Conservation (phyloP, 2,888 invertebrate species). For the Corythucha ciliata region DNA sequence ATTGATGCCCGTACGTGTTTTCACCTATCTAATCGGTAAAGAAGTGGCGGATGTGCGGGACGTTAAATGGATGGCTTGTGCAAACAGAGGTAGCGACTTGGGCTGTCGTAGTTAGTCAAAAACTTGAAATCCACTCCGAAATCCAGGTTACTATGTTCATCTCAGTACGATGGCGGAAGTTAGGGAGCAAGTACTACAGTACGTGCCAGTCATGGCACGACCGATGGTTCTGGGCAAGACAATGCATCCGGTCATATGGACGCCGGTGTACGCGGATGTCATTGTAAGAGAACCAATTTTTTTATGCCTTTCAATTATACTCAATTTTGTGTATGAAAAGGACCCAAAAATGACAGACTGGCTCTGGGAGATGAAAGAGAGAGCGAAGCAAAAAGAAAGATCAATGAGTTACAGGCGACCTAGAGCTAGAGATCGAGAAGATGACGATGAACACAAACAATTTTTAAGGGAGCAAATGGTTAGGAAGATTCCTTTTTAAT, state of each 20-base stretch:
- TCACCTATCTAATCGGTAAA: constrained; percentile 94
- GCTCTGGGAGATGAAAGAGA: constrained; percentile 76
- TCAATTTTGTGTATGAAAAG: constrained; percentile 24
- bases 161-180: constrained; percentile 95
- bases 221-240: constrained; percentile 81
- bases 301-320: neutral
- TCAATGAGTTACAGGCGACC: constrained; percentile 26
- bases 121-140: no score
- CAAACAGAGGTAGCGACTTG: constrained; percentile 68
- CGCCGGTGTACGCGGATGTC: constrained; percentile 88
- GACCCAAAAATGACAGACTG: constrained; percentile 83
- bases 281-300: constrained; percentile 49
- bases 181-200: constrained; percentile 89
- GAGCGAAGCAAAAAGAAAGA: constrained; percentile 62
- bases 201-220: constrained; percentile 92
- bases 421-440: constrained; percentile 16
- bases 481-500: constrained; percentile 1
- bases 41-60: constrained; percentile 86
- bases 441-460: constrained; percentile 24
- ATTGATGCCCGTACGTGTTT: constrained; percentile 77
- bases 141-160: constrained; percentile 87
- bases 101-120: neutral
- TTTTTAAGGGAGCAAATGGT: constrained; percentile 23
- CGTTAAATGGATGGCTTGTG: constrained; percentile 97
- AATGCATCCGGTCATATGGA: constrained; percentile 90